phyloP scores from a whole-genome alignment of 1,140 invertebrate species.

The Drosophila tristis region DNA sequence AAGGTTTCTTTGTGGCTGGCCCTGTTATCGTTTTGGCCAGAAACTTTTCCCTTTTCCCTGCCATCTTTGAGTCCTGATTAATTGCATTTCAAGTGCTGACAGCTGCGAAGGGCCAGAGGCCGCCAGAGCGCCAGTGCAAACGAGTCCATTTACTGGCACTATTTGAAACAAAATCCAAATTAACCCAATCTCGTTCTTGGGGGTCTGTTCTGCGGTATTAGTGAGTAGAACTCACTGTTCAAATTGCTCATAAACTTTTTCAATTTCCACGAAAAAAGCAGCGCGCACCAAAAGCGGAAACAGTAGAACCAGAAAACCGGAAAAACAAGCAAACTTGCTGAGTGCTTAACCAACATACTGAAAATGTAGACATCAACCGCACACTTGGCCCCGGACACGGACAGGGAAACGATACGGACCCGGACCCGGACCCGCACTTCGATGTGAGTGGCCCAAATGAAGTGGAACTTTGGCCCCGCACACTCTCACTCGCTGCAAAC shows the following conservation, averaged over 20 bases:
- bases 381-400: constrained; percentile 1
- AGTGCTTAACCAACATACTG: constrained; percentile 54
- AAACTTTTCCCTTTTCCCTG: constrained; percentile 47
- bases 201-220: background rate
- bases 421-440: constrained; percentile 4
- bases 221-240: constrained; percentile 27
- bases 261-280: constrained; percentile 53
- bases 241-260: constrained; percentile 72
- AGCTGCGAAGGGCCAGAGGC: background rate
- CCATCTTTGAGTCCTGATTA: constrained; percentile 67
- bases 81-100: constrained; percentile 75
- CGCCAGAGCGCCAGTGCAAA: constrained; percentile 53
- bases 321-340: constrained; percentile 49
- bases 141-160: constrained; percentile 72
- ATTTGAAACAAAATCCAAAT: constrained; percentile 50
- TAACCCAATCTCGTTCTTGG: constrained; percentile 34
- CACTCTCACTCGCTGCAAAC: constrained; percentile 24
- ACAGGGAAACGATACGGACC: background rate
- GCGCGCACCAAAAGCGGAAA: constrained; percentile 31
- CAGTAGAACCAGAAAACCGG: constrained; percentile 28
- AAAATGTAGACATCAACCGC: constrained; percentile 60
- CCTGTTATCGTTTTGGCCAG: constrained; percentile 51
- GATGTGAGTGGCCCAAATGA: constrained; percentile 40
- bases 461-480: constrained; percentile 31
- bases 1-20: constrained; percentile 40